These are phyloP conservation scores for Catharus minimus DNA, from an alignment of 2,113 vertebrate species.

Conservation along the genomic window DNA sequence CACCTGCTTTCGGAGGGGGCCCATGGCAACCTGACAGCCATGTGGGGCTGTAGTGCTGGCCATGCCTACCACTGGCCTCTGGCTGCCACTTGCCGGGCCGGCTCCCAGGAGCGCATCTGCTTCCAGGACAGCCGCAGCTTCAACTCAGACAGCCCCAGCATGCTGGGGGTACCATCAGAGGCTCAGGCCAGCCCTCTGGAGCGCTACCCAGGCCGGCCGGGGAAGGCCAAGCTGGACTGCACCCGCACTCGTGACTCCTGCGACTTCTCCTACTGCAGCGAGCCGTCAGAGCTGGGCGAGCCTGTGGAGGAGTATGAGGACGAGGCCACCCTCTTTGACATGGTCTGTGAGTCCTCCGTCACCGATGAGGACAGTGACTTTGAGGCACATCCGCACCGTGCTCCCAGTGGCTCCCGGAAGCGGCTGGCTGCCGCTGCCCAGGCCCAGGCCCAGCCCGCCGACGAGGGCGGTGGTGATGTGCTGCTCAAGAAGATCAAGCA, in stretches of 20 bases:
- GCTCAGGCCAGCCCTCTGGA: conserved; percentile 79
- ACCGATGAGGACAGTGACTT: conserved; percentile 88
- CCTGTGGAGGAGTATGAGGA: conserved; percentile 84
- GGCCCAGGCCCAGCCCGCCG: conserved; percentile 65
- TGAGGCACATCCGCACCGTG: conserved; percentile 72
- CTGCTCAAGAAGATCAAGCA: conserved; percentile 88
- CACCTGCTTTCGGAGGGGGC: conserved; percentile 83
- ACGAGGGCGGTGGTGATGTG: conserved; percentile 69
- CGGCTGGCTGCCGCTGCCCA: conserved; percentile 7
- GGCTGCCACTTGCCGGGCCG: conserved; percentile 80
- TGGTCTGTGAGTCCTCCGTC: conserved; percentile 87
- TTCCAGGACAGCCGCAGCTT: conserved; percentile 85
- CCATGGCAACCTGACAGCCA: conserved; percentile 82
- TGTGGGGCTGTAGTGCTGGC: conserved; percentile 88
- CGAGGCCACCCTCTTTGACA: conserved; percentile 84
- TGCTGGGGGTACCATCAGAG: conserved; percentile 78
- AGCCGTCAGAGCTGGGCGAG: conserved; percentile 83
- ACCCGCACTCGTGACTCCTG: conserved; percentile 82
- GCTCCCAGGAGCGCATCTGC: conserved; percentile 82
- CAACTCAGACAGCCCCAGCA: conserved; percentile 82
- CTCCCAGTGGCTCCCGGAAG: conserved; percentile 51
- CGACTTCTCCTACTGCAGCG: conserved; percentile 88
- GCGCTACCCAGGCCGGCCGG: conserved; percentile 74
- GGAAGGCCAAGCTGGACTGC: conserved; percentile 80
- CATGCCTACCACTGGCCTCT: conserved; percentile 92